Conservation (phyloP, 2,113 vertebrate genomes). For the Rafetus swinhoei region DNA sequence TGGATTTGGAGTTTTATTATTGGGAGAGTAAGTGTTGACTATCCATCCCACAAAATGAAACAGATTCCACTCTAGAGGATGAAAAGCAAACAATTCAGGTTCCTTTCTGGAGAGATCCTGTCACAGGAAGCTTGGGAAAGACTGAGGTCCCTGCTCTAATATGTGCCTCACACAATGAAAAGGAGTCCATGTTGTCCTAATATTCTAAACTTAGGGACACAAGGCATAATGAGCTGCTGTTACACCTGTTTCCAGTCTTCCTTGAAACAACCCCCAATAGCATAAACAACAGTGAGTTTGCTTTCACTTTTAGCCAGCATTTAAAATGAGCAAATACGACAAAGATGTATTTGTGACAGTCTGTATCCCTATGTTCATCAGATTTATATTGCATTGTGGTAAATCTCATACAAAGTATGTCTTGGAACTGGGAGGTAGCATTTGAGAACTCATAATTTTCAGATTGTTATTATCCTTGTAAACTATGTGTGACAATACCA, state of each 20-base stretch:
- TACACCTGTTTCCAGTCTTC: neutral
- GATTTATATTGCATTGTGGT: neutral
- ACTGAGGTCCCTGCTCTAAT: neutral
- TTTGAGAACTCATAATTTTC: neutral
- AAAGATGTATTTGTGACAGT: neutral
- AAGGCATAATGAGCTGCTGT: neutral
- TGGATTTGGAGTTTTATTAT: neutral
- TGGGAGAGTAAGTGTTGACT: neutral
- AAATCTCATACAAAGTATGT: neutral
- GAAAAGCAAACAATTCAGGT: neutral
- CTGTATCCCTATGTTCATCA: neutral
- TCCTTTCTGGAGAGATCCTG: neutral
- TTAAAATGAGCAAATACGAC: neutral
- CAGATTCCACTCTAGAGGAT: too few relatives aligned
- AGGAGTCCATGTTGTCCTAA: neutral
- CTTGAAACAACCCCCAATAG: neutral
- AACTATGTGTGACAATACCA: neutral
- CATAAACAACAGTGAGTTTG: neutral
- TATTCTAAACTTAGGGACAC: neutral
- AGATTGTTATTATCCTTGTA: neutral
- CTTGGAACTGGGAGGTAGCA: neutral
- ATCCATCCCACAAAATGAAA: neutral
- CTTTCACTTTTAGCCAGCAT: neutral
- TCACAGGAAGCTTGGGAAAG: neutral
- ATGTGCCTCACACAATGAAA: neutral